Conservation (phyloP, 2,888 invertebrate genomes). For the Nephrocerus scutellatus region DNA sequence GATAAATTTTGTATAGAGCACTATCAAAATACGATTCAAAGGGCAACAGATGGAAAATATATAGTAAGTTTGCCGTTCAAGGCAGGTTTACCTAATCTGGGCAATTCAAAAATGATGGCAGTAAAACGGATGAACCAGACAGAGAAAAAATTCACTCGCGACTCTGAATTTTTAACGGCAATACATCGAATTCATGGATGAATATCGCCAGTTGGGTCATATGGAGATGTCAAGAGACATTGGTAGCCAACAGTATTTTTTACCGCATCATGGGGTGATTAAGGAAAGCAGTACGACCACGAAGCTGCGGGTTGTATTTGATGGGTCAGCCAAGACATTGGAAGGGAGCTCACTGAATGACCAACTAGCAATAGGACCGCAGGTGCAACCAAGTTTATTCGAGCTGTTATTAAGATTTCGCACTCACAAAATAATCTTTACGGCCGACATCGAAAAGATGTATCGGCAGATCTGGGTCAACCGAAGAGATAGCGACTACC, state of each 20-base stretch:
- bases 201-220: slow-evolving; percentile 5
- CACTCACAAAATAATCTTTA: no score
- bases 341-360: slow-evolving; percentile 24
- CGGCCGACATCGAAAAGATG: slow-evolving; percentile 19
- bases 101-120: slow-evolving; percentile 7
- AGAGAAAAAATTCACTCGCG: not conserved
- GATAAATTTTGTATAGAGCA: slow-evolving; percentile 6
- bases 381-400: slow-evolving; percentile 13
- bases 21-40: slow-evolving; percentile 1
- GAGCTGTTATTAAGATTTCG: no score
- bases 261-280: slow-evolving; percentile 7
- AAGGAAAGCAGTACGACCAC: slow-evolving; percentile 13
- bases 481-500: no score
- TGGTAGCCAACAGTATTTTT: no score
- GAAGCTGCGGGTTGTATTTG: slow-evolving; percentile 14
- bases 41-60: not conserved
- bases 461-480: slow-evolving; percentile 7
- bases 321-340: slow-evolving; percentile 12
- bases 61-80: slow-evolving; percentile 14
- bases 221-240: no score
- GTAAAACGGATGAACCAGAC: not conserved
- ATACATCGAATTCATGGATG: slow-evolving; percentile 2
- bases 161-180: not conserved
- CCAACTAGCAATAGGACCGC: slow-evolving; percentile 15
- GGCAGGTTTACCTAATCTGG: slow-evolving; percentile 3